Percentiles rank a stretch among this genome's conserved stretches.
These are phyloP conservation scores for Synergus itoensis DNA, from an alignment of 2,888 invertebrate genomes.

Conservation along the genomic window DNA sequence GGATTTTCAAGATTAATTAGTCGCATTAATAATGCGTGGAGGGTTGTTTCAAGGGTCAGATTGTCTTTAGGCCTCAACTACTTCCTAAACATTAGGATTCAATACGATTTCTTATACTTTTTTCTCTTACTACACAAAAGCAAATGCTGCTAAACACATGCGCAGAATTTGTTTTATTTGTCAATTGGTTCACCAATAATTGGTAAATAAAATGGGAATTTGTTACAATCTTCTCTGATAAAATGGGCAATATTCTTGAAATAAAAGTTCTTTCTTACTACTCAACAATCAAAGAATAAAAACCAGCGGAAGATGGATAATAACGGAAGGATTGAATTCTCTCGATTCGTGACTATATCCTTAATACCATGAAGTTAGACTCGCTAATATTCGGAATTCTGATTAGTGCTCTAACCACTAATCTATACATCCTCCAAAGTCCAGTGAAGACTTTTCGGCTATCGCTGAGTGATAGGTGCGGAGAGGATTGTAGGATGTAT, in stretches of 20 bases:
- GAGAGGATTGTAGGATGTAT: conserved; percentile 46
- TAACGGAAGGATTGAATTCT: background rate
- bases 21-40: conserved; percentile 62
- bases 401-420: conserved; percentile 36
- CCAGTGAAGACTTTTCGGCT: conserved; percentile 41
- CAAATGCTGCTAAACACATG: background rate
- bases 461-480: conserved; percentile 39
- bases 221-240: background rate
- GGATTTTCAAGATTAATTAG: conserved; percentile 65
- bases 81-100: background rate
- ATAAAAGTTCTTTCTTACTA: no score
- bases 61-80: conserved; percentile 48
- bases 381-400: conserved; percentile 32
- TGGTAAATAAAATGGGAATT: conserved; percentile 18
- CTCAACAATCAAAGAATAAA: background rate
- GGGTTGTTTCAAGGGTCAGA: conserved; percentile 57
- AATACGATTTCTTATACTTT: background rate
- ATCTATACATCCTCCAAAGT: conserved; percentile 39
- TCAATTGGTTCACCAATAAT: conserved; percentile 7
- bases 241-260: background rate
- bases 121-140: background rate
- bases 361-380: conserved; percentile 12
- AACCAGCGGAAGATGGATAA: no score
- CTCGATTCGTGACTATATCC: background rate
- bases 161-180: conserved; percentile 26